Conservation (phyloP, 2,113 vertebrate species). For the Ifrita kowaldi region DNA sequence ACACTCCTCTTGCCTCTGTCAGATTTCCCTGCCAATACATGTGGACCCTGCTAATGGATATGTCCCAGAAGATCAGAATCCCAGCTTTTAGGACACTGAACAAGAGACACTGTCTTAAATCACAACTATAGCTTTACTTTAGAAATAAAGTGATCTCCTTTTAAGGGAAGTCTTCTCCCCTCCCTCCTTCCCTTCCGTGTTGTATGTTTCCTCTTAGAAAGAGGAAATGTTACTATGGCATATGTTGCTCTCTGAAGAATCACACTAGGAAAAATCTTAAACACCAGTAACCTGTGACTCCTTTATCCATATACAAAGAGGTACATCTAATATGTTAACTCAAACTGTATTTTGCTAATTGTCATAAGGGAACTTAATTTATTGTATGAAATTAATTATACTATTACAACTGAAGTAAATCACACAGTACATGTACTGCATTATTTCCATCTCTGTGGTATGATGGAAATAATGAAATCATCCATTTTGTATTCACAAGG, state of each 20-base stretch:
- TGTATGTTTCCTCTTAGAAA: neutral
- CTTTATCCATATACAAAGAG: neutral
- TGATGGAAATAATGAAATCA: neutral
- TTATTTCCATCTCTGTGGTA: neutral
- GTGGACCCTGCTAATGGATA: neutral
- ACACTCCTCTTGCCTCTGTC: neutral
- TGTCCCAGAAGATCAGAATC: neutral
- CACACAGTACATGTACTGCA: neutral
- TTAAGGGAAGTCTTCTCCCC: neutral
- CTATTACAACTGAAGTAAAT: neutral
- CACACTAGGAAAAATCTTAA: neutral
- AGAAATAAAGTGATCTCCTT: neutral
- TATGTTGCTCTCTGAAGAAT: neutral
- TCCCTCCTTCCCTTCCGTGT: neutral
- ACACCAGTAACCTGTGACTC: neutral
- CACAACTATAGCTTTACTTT: neutral
- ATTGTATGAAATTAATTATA: neutral
- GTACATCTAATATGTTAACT: neutral
- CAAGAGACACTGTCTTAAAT: neutral
- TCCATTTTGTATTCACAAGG: neutral
- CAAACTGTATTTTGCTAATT: neutral
- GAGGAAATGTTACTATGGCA: neutral
- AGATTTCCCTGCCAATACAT: neutral
- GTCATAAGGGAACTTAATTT: neutral
- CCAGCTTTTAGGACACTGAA: neutral